phyloP scores from a whole-genome alignment of 2,888 invertebrate genomes.

The Strigamia crassipes region DNA sequence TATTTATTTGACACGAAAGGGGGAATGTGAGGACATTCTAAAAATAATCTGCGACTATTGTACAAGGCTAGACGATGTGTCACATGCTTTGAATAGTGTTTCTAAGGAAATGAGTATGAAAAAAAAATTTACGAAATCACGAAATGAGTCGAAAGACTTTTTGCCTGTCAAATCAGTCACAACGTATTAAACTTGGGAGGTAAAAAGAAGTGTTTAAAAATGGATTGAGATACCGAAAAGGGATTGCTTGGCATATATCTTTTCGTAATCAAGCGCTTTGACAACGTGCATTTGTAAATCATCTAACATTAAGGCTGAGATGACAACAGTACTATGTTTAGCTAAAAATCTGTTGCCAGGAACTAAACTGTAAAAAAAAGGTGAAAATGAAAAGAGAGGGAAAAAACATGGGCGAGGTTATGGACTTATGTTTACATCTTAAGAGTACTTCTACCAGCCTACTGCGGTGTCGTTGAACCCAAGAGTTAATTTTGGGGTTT shows the following conservation, averaged over 20 bases:
- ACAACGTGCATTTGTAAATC: constrained; percentile 18
- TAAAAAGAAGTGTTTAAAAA: constrained; percentile 26
- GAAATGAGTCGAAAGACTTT: constrained; percentile 4
- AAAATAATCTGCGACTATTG: background rate
- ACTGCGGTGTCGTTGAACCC: background rate
- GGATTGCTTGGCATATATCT: background rate
- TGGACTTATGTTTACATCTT: constrained; percentile 23
- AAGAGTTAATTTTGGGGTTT: constrained; percentile 20
- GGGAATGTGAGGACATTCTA: constrained; percentile 34
- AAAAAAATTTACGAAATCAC: background rate
- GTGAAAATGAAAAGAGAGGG: background rate
- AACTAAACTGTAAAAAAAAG: background rate
- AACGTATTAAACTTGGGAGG: background rate
- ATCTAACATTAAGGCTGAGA: background rate
- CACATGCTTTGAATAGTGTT: constrained; percentile 21
- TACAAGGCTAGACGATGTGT: constrained; percentile 33
- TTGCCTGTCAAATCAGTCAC: background rate
- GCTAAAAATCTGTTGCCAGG: constrained; percentile 2
- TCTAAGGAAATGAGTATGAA: background rate
- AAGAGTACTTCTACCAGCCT: background rate
- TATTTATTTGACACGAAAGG: background rate
- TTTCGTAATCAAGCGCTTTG: constrained; percentile 11
- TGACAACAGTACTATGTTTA: constrained; percentile 7
- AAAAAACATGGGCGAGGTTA: constrained; percentile 10
- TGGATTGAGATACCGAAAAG: background rate